phyloP scores from a whole-genome alignment of 2,797 vertebrate genomes.

The Helicolenus hilgendorfi region DNA sequence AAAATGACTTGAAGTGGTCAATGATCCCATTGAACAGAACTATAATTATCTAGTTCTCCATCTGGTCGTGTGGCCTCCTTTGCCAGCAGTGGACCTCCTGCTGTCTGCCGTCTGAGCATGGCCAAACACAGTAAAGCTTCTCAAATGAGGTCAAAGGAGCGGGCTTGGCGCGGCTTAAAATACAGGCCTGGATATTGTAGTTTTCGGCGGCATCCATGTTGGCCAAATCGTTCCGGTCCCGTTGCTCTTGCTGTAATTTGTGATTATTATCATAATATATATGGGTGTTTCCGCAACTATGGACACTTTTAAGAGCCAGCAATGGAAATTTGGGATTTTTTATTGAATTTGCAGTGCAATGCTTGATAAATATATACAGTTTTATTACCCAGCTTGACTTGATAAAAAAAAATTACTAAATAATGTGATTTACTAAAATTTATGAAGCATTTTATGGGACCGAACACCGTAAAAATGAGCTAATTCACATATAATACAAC shows the following conservation, averaged over 20 bases:
- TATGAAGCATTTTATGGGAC: too few species aligned
- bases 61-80: conserved; percentile 67
- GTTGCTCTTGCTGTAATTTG: conserved; percentile 35
- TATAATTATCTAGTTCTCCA: conserved; percentile 80
- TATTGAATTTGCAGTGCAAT: too few species aligned
- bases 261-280: neutral
- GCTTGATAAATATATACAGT: too few species aligned
- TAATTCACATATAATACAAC: too few species aligned
- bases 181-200: conserved; percentile 56
- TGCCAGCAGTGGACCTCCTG: conserved; percentile 74
- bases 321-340: too few species aligned
- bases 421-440: too few species aligned
- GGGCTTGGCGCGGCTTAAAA: conserved; percentile 60
- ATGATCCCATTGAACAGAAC: conserved; percentile 57
- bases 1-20: conserved; percentile 54
- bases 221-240: conserved; percentile 50
- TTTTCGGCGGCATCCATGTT: conserved; percentile 24
- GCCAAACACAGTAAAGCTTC: conserved; percentile 70
- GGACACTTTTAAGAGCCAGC: too few species aligned
- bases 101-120: conserved; percentile 42
- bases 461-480: too few species aligned
- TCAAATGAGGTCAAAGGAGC: conserved; percentile 74
- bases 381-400: too few species aligned
- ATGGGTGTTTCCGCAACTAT: too few species aligned
- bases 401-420: too few species aligned